phyloP scores from a whole-genome alignment of 2,797 vertebrate genomes.

The Diglossa cyanea region DNA sequence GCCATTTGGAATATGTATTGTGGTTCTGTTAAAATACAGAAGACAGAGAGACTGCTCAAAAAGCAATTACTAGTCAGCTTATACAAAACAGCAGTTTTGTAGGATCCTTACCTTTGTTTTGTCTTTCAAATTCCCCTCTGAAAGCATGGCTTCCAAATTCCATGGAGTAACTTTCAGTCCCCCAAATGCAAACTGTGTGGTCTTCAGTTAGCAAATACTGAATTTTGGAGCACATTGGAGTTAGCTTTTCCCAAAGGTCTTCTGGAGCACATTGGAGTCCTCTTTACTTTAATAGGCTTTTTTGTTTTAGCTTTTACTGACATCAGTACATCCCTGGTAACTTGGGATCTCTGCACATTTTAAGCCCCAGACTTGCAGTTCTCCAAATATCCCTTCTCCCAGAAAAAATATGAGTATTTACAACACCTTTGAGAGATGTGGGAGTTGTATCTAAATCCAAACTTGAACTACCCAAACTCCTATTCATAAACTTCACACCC shows the following conservation, averaged over 20 bases:
- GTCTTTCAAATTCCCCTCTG: background rate
- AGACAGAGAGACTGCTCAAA: background rate
- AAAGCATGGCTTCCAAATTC: background rate
- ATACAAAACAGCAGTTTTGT: background rate
- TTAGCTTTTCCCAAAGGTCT: background rate
- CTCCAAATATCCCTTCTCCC: background rate
- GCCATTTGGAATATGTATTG: background rate
- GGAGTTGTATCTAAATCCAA: background rate
- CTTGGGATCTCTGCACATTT: background rate
- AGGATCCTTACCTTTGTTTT: background rate
- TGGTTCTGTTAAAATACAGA: background rate
- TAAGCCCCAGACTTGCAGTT: background rate
- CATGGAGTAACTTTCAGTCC: background rate
- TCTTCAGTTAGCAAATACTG: background rate
- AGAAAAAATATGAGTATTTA: background rate
- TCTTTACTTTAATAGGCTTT: background rate
- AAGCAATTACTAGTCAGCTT: background rate
- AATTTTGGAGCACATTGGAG: background rate
- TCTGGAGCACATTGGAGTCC: background rate
- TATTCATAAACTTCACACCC: background rate
- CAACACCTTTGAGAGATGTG: background rate
- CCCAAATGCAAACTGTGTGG: background rate
- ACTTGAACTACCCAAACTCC: background rate
- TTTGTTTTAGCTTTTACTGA: background rate
- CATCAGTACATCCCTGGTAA: background rate